A percentile compares a stretch with the other conserved stretches of the same genome.
phyloP scores from a whole-genome alignment of 2,888 invertebrate species.

The Coenonympha arcania region DNA sequence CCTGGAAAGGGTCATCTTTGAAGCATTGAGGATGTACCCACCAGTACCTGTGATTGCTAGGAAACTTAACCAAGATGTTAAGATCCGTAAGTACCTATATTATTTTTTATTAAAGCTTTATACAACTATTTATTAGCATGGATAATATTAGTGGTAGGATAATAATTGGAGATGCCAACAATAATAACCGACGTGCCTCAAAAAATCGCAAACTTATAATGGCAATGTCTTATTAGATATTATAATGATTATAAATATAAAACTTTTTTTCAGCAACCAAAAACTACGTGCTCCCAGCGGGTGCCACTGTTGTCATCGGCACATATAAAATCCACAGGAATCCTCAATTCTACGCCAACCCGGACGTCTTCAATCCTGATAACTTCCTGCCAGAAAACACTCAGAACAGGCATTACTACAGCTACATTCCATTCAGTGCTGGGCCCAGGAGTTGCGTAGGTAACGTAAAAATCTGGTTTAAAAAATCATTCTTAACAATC shows the following conservation, averaged over 20 bases:
- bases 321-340: constrained; percentile 80
- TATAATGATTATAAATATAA: background rate
- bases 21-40: constrained; percentile 83
- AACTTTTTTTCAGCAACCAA: constrained; percentile 68
- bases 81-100: constrained; percentile 68
- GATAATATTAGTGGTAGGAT: too few relatives aligned
- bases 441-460: constrained; percentile 87
- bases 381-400: constrained; percentile 85
- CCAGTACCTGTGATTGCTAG: constrained; percentile 86
- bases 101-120: background rate
- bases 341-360: constrained; percentile 78
- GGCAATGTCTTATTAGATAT: too few relatives aligned
- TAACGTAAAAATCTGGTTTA: constrained; percentile 39
- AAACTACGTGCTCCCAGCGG: constrained; percentile 78
- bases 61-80: constrained; percentile 79
- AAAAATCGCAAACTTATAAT: too few relatives aligned
- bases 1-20: constrained; percentile 84
- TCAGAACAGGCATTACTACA: constrained; percentile 83
- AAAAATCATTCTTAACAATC: background rate
- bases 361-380: constrained; percentile 82
- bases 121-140: too few relatives aligned
- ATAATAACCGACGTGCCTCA: too few relatives aligned
- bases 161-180: too few relatives aligned
- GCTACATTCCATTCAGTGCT: constrained; percentile 86
- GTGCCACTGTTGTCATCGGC: constrained; percentile 78